Percentiles rank a stretch among this genome's conserved stretches.
These are phyloP conservation scores for Cephalophus harveyi DNA, from an alignment of 2,113 vertebrate genomes.

Conservation along the genomic window DNA sequence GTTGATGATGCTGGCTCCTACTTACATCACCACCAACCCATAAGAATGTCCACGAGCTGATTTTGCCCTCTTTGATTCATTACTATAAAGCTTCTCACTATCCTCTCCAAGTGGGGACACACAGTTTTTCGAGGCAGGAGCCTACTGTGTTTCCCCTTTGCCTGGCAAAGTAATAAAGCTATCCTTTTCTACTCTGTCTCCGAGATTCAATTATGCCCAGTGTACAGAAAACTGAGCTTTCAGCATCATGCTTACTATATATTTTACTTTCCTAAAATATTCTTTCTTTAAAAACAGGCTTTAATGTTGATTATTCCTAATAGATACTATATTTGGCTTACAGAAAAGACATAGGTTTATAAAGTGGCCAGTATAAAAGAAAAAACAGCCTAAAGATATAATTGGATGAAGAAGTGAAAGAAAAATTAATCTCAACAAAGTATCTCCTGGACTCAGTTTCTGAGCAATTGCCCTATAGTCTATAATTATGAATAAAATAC, in stretches of 20 bases:
- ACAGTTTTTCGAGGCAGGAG: not conserved
- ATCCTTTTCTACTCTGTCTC: not conserved
- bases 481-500: constrained; percentile 78
- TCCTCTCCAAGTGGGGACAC: not conserved
- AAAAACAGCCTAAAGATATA: not conserved
- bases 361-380: constrained; percentile 46
- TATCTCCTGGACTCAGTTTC: constrained; percentile 71
- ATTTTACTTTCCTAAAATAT: constrained; percentile 21
- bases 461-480: constrained; percentile 68
- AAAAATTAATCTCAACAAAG: constrained; percentile 69
- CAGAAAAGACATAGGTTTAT: constrained; percentile 55
- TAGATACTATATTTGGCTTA: not conserved
- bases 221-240: not conserved
- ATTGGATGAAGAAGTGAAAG: constrained; percentile 56
- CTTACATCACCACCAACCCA: not conserved
- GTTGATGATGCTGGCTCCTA: not conserved
- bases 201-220: not conserved
- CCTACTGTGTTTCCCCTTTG: not conserved
- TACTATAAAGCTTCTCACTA: not conserved
- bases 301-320: constrained; percentile 44
- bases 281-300: constrained; percentile 32
- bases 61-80: not conserved
- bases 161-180: not conserved
- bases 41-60: not conserved
- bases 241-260: not conserved